Base-by-base conservation (phyloP, 2,888 invertebrate species). In the Drepanosiphum platanoidis region DNA sequence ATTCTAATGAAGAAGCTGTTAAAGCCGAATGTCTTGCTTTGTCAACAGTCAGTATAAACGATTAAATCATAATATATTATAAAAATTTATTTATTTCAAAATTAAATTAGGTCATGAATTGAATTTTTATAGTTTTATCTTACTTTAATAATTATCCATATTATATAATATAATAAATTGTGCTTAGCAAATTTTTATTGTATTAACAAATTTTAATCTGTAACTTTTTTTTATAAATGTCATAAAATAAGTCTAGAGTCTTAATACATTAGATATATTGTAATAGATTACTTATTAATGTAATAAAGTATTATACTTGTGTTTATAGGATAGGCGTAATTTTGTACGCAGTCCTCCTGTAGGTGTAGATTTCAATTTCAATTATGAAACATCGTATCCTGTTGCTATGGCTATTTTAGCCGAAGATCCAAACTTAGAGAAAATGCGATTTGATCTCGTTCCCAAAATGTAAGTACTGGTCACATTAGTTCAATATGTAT, bases 371-470 rank as follows among this genome's bases (percentile, higher is more conserved):
- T 99, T 97, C 90, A 94, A 95, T 88, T 99, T 98, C 91, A 97
- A 98, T 90, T 97, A 97, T 90, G 96, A 96, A 90, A 93, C 94
- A 88, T 94, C 95, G 91, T 96, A 95, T 91, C 97, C 97, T 70
- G 93, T 98, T 89, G 99, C 99, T 87, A 93, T 96, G 91, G 95
- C 97, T 88, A 97, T 97, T 89, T 94, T 99, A 91, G 94, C 95
- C 88, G 95, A 97, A 90, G 99, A 99, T 91, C 94, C 96, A 87
- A 97, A 97, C 91, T 93, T 99, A 89, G 96, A 97, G 91, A 96
- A 96, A 91, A 98, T 99, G 97, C 95, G 99, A 91, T 99, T 98
- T 92, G 97, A 98, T 91, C 93, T 99, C 90, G 99, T 99, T 90
- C 99, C 99, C 89, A 99, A 99, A 95, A 94, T 97, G 98, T 98